These are phyloP conservation scores for Menidia beryllina DNA, from an alignment of 2,113 vertebrate genomes.

Conservation along the genomic window DNA sequence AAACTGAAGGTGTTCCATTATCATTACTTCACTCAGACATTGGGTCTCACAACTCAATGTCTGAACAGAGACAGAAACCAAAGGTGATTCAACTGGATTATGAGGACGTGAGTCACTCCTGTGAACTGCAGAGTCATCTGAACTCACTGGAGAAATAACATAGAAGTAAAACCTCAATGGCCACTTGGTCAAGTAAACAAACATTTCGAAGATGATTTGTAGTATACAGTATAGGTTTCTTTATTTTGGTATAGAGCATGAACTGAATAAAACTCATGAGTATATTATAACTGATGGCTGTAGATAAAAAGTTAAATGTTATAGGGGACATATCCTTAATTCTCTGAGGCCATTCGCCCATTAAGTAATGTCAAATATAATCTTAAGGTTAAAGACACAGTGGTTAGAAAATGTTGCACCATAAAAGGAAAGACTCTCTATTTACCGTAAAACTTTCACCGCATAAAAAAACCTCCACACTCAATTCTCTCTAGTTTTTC, in stretches of 20 bases:
- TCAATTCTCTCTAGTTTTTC: background rate
- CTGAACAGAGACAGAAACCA: constrained; percentile 26
- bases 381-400: background rate
- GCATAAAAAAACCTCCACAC: background rate
- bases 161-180: constrained; percentile 9
- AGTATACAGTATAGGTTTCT: background rate
- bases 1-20: constrained; percentile 6
- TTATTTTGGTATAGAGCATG: too few relatives aligned
- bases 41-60: constrained; percentile 30
- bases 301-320: background rate
- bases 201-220: constrained; percentile 6
- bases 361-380: background rate
- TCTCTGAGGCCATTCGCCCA: background rate
- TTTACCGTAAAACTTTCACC: background rate
- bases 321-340: background rate
- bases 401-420: background rate
- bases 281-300: background rate
- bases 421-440: background rate
- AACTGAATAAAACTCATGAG: background rate
- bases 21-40: too few relatives aligned
- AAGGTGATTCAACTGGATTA: constrained; percentile 38
- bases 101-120: constrained; percentile 39
- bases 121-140: background rate
- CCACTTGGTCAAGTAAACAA: constrained; percentile 27
- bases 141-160: constrained; percentile 3